Evolutionary conservation across 2,113 vertebrate species (phyloP).

Genomic region (Oncorhynchus masou): DNA sequence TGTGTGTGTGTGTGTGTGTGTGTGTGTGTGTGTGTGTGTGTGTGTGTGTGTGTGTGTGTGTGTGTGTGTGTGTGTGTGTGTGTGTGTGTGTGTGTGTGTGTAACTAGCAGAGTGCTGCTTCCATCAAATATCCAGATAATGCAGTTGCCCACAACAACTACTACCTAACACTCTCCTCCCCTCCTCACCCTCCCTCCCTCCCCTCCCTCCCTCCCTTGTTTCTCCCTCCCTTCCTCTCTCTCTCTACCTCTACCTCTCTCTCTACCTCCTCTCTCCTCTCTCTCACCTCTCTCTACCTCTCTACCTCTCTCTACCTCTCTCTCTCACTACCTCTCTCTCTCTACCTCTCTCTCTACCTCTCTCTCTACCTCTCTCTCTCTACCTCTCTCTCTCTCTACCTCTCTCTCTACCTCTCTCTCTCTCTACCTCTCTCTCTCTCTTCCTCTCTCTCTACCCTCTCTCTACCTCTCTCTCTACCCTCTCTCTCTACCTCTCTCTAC

Average conservation of each 20-base stretch:
- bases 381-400: too few relatives aligned
- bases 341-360: too few relatives aligned
- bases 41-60: not conserved
- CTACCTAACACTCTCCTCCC: conserved; percentile 21
- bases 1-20: not conserved
- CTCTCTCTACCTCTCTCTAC: too few relatives aligned
- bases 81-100: not conserved
- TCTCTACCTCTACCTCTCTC: too few relatives aligned
- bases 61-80: conserved; percentile 15
- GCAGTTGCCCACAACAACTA: conserved; percentile 60
- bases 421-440: not conserved
- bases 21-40: too few relatives aligned
- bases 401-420: too few relatives aligned
- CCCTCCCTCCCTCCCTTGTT: not conserved
- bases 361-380: not conserved
- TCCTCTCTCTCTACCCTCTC: too few relatives aligned
- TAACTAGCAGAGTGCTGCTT: conserved; percentile 54
- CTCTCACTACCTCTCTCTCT: not conserved
- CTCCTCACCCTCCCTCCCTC: not conserved
- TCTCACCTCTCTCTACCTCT: too few relatives aligned
- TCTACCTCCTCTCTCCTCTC: too few relatives aligned
- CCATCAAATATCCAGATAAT: conserved; percentile 71
- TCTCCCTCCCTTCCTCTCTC: not conserved
- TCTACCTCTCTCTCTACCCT: too few relatives aligned
- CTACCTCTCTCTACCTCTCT: too few relatives aligned